Base-by-base conservation (phyloP, 2,888 invertebrate species). In the Trissoscelio sp. region DNA sequence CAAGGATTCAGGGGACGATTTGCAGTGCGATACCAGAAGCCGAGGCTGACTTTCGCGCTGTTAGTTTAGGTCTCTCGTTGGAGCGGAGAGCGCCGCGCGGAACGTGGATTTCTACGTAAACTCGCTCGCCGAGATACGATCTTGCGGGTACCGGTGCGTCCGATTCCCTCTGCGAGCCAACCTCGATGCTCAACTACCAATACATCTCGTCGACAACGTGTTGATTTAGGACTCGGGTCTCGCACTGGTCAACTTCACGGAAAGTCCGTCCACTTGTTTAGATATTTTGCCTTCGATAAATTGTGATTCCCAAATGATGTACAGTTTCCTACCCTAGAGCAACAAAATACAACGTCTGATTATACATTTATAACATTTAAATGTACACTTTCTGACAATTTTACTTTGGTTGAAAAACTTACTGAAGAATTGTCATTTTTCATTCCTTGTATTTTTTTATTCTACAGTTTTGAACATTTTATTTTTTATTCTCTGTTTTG, bases 21-120 rank as follows among this genome's bases (percentile, higher is more conserved):
- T 88, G 87, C 86, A 88, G 90, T 88, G 90, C 90, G 90, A 90
- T 90, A 90, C 89, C 89, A 87, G 88, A 83, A 86, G 86, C 87
- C 85, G 79, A 84, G 84, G 51, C 75, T 69, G 79, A 77, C 72
- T 79, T 58, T 80, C 77, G 81, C 79, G 81, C 83, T 67, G 80
- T 74, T 81, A 81, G 79, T 75, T 69, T 64, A 77, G 79, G 74
- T 28, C n/a, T 70, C 74, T 78, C 64, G 77, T 81, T 72, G 55
- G 22, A 51, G n/a, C n/a, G 55, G 55, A 46, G 75, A 58, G 60
- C 73, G 60, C 81, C n/a, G n/a, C 79, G 48, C 74, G 79, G 75
- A 85, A 88, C 86, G 86, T 86, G 87, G 84, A 88, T 88, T 89
- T 89, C 89, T 88, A 89, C 89, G 89, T 89, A 89, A 89, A 89